Base-by-base conservation (phyloP, 2,888 invertebrate species). In the Drosophila leonis region DNA sequence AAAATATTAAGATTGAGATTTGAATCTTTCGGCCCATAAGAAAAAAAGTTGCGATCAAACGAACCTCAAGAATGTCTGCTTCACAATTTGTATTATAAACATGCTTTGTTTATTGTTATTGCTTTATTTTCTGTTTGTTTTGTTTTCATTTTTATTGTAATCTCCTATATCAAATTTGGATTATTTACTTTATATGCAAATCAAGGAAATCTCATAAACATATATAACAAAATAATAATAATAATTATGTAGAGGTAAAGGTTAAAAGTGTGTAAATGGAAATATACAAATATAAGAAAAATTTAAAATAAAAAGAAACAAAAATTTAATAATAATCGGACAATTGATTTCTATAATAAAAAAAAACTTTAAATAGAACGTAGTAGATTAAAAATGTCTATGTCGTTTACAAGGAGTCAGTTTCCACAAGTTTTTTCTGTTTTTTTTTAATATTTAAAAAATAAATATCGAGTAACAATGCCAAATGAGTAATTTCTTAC, bases 191-290 rank as follows among this genome's bases (percentile, higher is more conserved):
- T 27, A 18, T 31, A 54, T 55, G 18, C 1, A 55, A 37, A 49
- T 18, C 42, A 68, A 37, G 35, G 33, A 63, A 75, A 74, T 75
- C 63, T 73, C 75, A 68, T 63, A 69, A n/a, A 20, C 15, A 12
- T 41, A 60, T 48, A 35, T 10, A 31, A 59, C 9, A 24, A 24
- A 24, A 24, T 3, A 44, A 27, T 49, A 48, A 41, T 46, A n/a
- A n/a, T n/a, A n/a, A n/a, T 51, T 44, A 42, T 27, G 12, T 49
- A 55, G 24, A 46, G 65, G 49, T 49, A 65, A 13, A 29, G 57
- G 62, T 51, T 55, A 24, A 46, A 33, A 51, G 18, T 54, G 27
- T 61, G 57, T 62, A 59, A 63, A 42, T 66, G 41, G 39, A 24
- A 56, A 62, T 62, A 41, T 57, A 71, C 46, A 15, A 33, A 67